Base-by-base conservation (phyloP, 2,113 vertebrate genomes). In the Irena cyanogastra region DNA sequence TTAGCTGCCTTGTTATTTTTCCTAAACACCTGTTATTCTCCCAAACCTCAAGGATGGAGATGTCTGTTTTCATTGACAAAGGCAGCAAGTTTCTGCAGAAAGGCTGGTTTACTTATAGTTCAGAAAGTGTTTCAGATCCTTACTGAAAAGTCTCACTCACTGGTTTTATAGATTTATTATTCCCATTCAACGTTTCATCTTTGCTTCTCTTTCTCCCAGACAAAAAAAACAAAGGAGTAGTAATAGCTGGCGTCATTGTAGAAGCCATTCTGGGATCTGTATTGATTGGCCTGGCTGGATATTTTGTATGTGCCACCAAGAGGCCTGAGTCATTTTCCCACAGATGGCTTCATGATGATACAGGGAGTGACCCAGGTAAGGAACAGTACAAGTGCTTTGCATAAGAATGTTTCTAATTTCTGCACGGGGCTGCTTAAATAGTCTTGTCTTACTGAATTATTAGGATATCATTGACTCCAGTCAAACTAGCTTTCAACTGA, bases 341-440 rank as follows among this genome's bases (percentile, higher is more conserved):
- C 97, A 98, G 97, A 47, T 97, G 99, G 87, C 98, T 99, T 94
- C 98, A 98, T 11, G 98, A 99, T 6, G 98, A 98, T 21, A 98
- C 91, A 56, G 97, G 97, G 31, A 97, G 97, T 22, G 98, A 99
- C 35, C 98, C 99, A 98, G 99, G 99, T 99, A 98, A 96, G 52
- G 49, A 76, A 59, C 0, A 65, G 37, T 5, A 54, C 21, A 56
- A 44, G 16, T 16, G 7, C 42, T 83, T 70, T 60, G 21, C 33
- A 2, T 31, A 57, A 52, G 35, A 65, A 57, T 1, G 0, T 27
- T 52, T 19, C 50, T 31, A 37, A 35, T 52, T 79, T 85, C 70
- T 76, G 13, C 8, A 10, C 21, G 78, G 23, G 71, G 28, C 5
- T 50, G 7, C n/a, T 80, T 60, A 57, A 66, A 52, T 22, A 41